phyloP scores from a whole-genome alignment of 64 coral and sea anemone species.

The Cladopsammia gracilis region DNA sequence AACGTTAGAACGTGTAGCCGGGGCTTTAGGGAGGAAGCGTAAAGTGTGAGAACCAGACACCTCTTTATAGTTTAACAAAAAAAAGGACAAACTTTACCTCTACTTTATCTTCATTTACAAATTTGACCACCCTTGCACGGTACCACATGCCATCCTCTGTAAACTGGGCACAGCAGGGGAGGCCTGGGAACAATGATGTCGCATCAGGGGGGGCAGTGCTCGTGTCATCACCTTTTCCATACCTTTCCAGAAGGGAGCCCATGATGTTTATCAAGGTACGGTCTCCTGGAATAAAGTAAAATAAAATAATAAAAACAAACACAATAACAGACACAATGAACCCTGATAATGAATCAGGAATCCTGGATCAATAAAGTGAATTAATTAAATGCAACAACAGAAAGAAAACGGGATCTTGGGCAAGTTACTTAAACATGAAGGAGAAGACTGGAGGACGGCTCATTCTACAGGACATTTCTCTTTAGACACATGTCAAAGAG shows the following conservation, averaged over 20 bases:
- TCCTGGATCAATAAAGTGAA: too few relatives aligned
- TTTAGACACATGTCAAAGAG: too few relatives aligned
- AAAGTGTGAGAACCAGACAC: too few relatives aligned
- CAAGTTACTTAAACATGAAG: too few relatives aligned
- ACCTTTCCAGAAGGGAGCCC: conserved; percentile 37
- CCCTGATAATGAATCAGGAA: too few relatives aligned
- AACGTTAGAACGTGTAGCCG: too few relatives aligned
- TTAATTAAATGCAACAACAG: too few relatives aligned
- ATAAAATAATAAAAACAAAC: not conserved
- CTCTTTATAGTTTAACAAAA: too few relatives aligned
- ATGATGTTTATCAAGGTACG: conserved; percentile 79
- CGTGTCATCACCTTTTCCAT: conserved; percentile 48
- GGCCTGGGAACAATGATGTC: conserved; percentile 33
- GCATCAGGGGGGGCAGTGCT: conserved; percentile 36
- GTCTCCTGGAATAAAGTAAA: conserved; percentile 47
- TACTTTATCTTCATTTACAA: conserved; percentile 67
- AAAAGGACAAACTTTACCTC: conserved; percentile 24
- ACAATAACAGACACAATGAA: not conserved
- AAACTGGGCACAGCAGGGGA: conserved; percentile 83
- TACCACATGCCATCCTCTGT: conserved; percentile 93
- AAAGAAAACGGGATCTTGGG: too few relatives aligned
- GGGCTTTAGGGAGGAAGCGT: too few relatives aligned
- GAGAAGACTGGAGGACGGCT: too few relatives aligned
- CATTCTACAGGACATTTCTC: too few relatives aligned
- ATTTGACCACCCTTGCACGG: conserved; percentile 47